phyloP scores from a whole-genome alignment of 2,113 vertebrate species.

The Psilopsiagon aurifrons region DNA sequence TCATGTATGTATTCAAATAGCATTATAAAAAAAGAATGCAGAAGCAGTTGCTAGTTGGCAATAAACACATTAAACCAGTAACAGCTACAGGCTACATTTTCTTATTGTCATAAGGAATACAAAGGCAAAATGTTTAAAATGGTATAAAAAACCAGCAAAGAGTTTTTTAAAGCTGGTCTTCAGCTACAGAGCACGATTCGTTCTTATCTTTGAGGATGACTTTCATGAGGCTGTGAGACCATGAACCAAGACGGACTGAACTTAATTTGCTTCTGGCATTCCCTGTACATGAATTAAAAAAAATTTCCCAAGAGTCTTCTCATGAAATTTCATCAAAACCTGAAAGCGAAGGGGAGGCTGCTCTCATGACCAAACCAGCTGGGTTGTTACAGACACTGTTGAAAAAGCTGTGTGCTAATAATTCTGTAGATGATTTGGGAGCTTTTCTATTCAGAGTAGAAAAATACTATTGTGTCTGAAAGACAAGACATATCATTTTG shows the following conservation, averaged over 20 bases:
- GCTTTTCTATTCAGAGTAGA: not conserved
- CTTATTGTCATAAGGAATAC: not conserved
- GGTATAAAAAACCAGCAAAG: accelerated
- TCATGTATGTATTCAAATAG: not conserved
- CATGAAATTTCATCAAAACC: not conserved
- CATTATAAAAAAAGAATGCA: not conserved
- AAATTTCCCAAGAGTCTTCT: not conserved
- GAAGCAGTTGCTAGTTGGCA: not conserved
- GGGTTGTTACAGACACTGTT: not conserved
- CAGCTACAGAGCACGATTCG: not conserved
- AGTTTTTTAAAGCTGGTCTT: not conserved
- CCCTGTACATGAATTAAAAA: not conserved
- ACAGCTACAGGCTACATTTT: not conserved
- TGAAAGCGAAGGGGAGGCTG: not conserved
- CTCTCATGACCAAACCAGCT: not conserved
- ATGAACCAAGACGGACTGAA: not conserved
- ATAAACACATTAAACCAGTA: not conserved
- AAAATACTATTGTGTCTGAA: not conserved
- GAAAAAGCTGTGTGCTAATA: not conserved
- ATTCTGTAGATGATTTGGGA: not conserved
- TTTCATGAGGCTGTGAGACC: not conserved
- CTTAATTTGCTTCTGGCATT: not conserved
- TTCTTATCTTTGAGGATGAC: not conserved
- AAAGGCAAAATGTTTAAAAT: not conserved
- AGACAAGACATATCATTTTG: not conserved